These are phyloP conservation scores for Oceanites oceanicus DNA, from an alignment of 2,113 vertebrate genomes.

Conservation along the genomic window DNA sequence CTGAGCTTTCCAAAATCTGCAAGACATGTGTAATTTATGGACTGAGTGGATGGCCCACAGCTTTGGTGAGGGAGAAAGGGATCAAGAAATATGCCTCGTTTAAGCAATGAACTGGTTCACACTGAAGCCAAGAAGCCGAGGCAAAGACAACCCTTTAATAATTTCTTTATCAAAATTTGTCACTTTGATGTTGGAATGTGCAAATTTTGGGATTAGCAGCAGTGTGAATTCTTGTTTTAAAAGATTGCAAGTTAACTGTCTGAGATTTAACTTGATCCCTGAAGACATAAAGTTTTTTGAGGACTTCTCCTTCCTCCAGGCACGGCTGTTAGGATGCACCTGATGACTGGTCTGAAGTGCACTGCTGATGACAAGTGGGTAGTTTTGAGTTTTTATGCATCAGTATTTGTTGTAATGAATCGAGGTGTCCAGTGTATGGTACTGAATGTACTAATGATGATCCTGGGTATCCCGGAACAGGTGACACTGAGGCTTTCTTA, in stretches of 20 bases:
- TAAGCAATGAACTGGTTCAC: background rate
- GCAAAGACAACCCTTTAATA: background rate
- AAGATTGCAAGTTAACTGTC: background rate
- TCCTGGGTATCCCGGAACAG: background rate
- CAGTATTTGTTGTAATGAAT: background rate
- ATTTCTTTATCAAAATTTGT: background rate
- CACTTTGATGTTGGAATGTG: background rate
- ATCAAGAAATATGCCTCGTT: accelerated
- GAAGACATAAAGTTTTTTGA: background rate
- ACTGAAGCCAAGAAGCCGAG: background rate
- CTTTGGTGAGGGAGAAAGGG: background rate
- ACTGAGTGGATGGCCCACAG: background rate
- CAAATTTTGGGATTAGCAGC: background rate
- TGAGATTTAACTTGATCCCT: background rate
- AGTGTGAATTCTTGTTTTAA: background rate
- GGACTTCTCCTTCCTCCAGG: background rate
- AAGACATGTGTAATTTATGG: background rate
- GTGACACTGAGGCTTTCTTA: background rate
- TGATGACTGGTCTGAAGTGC: background rate
- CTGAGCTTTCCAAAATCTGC: background rate
- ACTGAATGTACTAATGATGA: background rate
- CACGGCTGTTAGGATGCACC: accelerated
- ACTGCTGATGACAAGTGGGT: background rate
- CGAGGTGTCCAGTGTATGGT: accelerated
- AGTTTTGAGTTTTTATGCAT: background rate